A percentile compares a stretch with the other conserved stretches of the same genome.
Conservation (phyloP, 2,797 vertebrate species). For the Thaleichthys pacificus region DNA sequence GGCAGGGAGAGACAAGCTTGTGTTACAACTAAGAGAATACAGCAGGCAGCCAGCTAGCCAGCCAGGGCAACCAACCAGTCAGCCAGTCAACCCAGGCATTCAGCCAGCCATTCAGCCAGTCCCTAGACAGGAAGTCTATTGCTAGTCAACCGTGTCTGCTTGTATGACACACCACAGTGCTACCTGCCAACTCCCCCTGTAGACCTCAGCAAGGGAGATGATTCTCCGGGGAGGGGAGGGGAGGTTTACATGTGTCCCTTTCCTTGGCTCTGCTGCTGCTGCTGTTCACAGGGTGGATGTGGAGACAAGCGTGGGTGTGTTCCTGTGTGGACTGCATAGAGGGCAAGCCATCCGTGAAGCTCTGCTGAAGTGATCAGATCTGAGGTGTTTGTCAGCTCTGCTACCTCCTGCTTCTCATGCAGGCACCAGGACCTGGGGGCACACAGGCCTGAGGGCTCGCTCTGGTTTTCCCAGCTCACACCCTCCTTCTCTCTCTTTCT, state of each 20-base stretch:
- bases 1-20: not conserved
- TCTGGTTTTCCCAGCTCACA: conserved; percentile 17
- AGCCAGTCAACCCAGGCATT: too few species aligned
- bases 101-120: not conserved
- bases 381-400: conserved; percentile 26
- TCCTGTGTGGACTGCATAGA: conserved; percentile 28
- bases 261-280: not conserved
- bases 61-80: too few species aligned
- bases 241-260: conserved; percentile 6
- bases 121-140: conserved; percentile 14
- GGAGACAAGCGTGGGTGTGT: not conserved
- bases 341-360: conserved; percentile 28
- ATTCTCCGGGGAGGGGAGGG: not conserved
- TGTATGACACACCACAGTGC: conserved; percentile 9
- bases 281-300: not conserved
- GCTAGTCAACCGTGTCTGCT: conserved; percentile 9
- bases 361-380: conserved; percentile 31
- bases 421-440: conserved; percentile 20
- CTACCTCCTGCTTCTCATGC: conserved; percentile 23
- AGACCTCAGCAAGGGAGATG: not conserved
- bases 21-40: conserved; percentile 19
- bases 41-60: conserved; percentile 8
- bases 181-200: not conserved
- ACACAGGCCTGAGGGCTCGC: conserved; percentile 13
- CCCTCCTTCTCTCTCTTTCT: not conserved